Percentiles rank a stretch among this genome's conserved stretches.
These are phyloP conservation scores for Copidosoma aretas DNA, from an alignment of 2,888 invertebrate species.

Conservation along the genomic window DNA sequence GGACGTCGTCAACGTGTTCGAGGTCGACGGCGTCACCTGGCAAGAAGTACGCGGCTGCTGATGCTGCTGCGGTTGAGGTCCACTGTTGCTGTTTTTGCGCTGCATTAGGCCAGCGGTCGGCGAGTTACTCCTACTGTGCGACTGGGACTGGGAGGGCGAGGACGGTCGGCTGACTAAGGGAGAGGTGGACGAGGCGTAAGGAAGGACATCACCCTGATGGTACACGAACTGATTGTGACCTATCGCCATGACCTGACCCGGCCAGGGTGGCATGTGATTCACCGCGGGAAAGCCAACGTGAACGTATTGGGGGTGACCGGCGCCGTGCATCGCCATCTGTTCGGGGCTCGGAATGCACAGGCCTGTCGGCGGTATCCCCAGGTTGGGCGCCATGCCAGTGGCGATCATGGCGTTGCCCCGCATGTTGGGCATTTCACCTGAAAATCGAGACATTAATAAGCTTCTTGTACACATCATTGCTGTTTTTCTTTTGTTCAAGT, in stretches of 20 bases:
- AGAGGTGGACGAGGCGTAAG: conserved; percentile 65
- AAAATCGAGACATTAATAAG: too few relatives aligned
- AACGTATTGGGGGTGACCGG: conserved; percentile 45
- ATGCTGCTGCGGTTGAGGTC: not conserved
- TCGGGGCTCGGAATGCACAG: conserved; percentile 57
- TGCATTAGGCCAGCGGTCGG: conserved; percentile 52
- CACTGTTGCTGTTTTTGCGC: conserved; percentile 48
- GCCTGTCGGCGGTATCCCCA: conserved; percentile 58
- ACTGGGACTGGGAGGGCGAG: conserved; percentile 77
- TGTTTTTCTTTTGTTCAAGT: not conserved
- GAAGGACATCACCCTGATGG: conserved; percentile 55
- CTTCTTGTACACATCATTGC: too few relatives aligned
- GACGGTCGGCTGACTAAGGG: conserved; percentile 77
- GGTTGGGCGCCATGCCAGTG: conserved; percentile 54
- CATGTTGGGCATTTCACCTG: conserved; percentile 54
- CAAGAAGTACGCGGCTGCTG: conserved; percentile 61
- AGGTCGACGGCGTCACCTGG: conserved; percentile 52
- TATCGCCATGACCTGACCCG: conserved; percentile 58
- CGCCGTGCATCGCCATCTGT: conserved; percentile 54
- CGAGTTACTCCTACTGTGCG: conserved; percentile 60
- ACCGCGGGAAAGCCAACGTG: conserved; percentile 52
- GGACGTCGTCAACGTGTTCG: conserved; percentile 53
- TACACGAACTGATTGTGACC: conserved; percentile 59
- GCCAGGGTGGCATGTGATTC: conserved; percentile 58
- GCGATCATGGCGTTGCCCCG: conserved; percentile 55